These are phyloP conservation scores for Leucoraja erinaceus DNA, from an alignment of 2,113 vertebrate species.

Conservation along the genomic window DNA sequence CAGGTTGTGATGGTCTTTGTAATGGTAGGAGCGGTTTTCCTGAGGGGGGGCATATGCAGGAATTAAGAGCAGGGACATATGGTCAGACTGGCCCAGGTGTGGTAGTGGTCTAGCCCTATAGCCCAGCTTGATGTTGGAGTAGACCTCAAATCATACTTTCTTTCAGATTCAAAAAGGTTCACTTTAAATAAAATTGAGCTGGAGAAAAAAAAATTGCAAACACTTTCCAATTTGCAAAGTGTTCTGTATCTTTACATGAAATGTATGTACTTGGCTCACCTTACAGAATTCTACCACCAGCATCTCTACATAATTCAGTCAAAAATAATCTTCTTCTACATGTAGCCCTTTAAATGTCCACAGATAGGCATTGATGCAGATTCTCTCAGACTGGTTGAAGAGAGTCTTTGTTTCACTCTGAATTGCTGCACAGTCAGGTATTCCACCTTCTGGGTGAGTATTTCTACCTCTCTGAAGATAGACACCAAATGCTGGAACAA, in stretches of 20 bases:
- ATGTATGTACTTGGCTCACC: not conserved
- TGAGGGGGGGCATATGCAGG: no score
- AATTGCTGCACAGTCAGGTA: not conserved
- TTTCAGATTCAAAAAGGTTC: not conserved
- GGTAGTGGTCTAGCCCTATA: no score
- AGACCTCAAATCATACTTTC: not conserved
- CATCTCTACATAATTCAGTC: not conserved
- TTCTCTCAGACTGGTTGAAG: not conserved
- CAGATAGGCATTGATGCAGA: not conserved
- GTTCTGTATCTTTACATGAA: no score
- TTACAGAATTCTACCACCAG: not conserved
- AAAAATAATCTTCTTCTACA: not conserved
- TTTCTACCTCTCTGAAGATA: not conserved
- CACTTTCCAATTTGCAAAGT: not conserved
- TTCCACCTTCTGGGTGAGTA: not conserved
- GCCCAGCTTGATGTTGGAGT: no score
- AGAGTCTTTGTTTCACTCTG: not conserved
- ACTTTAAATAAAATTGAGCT: not conserved
- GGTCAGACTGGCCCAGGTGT: no score
- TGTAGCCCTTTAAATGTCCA: not conserved
- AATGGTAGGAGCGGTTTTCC: no score
- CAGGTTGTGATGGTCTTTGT: no score
- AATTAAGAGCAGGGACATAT: no score
- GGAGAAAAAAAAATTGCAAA: not conserved
- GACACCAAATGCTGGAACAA: no score